A percentile compares a stretch with the other conserved stretches of the same genome.
Evolutionary conservation across 2,113 vertebrate species (phyloP).

Genomic region (Ptilorrhoa leucosticta): DNA sequence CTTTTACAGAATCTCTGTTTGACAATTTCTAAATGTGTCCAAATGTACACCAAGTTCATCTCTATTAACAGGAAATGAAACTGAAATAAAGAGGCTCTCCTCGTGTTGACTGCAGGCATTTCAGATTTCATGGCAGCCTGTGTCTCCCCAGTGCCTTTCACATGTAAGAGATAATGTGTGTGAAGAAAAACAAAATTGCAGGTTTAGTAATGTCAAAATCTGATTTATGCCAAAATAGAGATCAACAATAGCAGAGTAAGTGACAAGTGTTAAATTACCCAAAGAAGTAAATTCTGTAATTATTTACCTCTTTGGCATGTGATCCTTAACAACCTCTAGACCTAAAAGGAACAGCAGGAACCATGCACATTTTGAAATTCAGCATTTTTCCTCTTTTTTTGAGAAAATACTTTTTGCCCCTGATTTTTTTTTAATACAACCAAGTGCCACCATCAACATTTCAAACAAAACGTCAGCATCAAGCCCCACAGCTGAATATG

Average conservation of each 20-base stretch:
- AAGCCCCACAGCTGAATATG: slow-evolving; percentile 34
- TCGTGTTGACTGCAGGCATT: slow-evolving; percentile 63
- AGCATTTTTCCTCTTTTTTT: slow-evolving; percentile 45
- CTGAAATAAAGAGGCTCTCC: slow-evolving; percentile 49
- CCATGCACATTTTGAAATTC: slow-evolving; percentile 14
- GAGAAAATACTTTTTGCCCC: slow-evolving; percentile 35
- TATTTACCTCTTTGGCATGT: slow-evolving; percentile 64
- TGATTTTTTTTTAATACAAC: not conserved
- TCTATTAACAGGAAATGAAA: slow-evolving; percentile 60
- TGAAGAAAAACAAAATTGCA: slow-evolving; percentile 74
- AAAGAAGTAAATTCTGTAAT: slow-evolving; percentile 72
- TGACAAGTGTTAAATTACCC: slow-evolving; percentile 75
- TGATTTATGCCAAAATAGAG: slow-evolving; percentile 77
- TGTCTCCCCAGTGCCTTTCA: slow-evolving; percentile 57
- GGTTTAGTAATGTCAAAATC: slow-evolving; percentile 76
- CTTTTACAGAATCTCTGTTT: slow-evolving; percentile 28
- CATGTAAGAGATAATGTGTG: slow-evolving; percentile 66
- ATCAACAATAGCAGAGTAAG: slow-evolving; percentile 71
- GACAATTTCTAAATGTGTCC: slow-evolving; percentile 55
- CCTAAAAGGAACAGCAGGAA: slow-evolving; percentile 52
- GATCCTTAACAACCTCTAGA: slow-evolving; percentile 41
- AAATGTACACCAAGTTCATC: slow-evolving; percentile 46
- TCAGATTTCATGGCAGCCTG: slow-evolving; percentile 66
- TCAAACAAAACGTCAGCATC: slow-evolving; percentile 52
- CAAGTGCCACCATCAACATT: slow-evolving; percentile 37